Conservation (phyloP, 1,140 invertebrate genomes). For the Apis cerana region DNA sequence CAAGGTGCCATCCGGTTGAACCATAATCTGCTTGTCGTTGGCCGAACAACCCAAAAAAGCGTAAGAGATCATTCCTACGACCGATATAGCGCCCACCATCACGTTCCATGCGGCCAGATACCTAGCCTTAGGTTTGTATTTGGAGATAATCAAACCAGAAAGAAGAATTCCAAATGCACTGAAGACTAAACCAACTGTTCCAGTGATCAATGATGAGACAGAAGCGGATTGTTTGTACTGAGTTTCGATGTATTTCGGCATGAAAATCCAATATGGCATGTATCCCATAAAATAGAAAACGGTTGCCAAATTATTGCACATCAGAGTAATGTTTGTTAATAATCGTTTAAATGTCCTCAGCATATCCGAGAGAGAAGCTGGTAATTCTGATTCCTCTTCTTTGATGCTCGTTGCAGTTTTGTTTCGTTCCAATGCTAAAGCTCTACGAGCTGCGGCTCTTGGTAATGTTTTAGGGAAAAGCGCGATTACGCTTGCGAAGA, state of each 20-base stretch:
- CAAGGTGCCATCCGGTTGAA: slow-evolving; percentile 78
- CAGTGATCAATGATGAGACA: slow-evolving; percentile 86
- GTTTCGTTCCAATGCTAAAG: slow-evolving; percentile 77
- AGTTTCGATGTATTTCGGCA: slow-evolving; percentile 89
- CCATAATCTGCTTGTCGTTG: slow-evolving; percentile 81
- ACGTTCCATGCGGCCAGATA: slow-evolving; percentile 89
- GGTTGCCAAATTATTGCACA: slow-evolving; percentile 86
- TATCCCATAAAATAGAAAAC: slow-evolving; percentile 88
- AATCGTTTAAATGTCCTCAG: slow-evolving; percentile 84
- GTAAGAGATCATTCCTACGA: slow-evolving; percentile 85
- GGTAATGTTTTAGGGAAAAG: slow-evolving; percentile 86
- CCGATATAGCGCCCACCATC: slow-evolving; percentile 84
- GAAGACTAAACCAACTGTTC: slow-evolving; percentile 86
- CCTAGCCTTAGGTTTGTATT: slow-evolving; percentile 86
- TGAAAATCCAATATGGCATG: slow-evolving; percentile 89
- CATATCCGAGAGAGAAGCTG: slow-evolving; percentile 83
- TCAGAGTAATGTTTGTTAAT: slow-evolving; percentile 84
- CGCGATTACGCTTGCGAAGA: slow-evolving; percentile 84
- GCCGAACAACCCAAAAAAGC: slow-evolving; percentile 87
- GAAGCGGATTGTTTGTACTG: slow-evolving; percentile 88
- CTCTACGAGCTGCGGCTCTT: slow-evolving; percentile 82
- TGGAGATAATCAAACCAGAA: slow-evolving; percentile 86
- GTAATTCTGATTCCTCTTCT: slow-evolving; percentile 74
- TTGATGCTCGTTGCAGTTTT: slow-evolving; percentile 75
- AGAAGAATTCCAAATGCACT: slow-evolving; percentile 87